phyloP scores from a whole-genome alignment of 64 coral and sea anemone species.

The Hydrozoanthus tunicans region DNA sequence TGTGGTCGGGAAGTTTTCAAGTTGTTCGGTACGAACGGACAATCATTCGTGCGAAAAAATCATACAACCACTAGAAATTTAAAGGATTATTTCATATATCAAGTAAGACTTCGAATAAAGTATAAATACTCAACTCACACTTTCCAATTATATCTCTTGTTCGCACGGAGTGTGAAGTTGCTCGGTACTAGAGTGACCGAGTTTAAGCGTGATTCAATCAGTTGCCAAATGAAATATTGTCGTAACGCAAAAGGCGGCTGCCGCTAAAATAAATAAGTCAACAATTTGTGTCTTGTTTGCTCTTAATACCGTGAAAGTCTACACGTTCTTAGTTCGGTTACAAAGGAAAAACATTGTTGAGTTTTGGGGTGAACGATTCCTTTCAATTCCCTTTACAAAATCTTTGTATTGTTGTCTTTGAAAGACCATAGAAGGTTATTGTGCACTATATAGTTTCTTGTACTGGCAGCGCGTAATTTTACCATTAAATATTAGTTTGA shows the following conservation, averaged over 20 bases:
- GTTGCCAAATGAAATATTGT: neutral
- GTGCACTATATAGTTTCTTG: constrained; percentile 86
- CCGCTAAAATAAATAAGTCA: neutral
- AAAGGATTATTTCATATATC: neutral
- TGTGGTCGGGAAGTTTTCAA: neutral
- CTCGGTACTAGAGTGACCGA: neutral
- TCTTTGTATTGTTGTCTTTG: constrained; percentile 84
- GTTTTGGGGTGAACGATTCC: constrained; percentile 85
- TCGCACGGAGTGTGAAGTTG: neutral
- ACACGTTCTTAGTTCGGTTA: constrained; percentile 71
- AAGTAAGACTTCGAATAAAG: neutral
- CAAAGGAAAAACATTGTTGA: constrained; percentile 83
- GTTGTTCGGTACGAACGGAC: neutral
- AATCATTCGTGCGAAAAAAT: neutral
- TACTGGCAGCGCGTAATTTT: constrained; percentile 80
- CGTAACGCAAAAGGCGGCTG: neutral
- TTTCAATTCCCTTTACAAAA: constrained; percentile 91
- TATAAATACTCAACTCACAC: neutral
- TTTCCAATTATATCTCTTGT: neutral
- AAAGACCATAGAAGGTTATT: constrained; percentile 79
- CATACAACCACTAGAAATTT: neutral
- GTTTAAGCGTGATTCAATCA: neutral
- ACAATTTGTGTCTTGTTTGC: constrained; percentile 26
- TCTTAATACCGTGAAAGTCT: constrained; percentile 59
- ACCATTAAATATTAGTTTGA: constrained; percentile 77